Evolutionary conservation across 2,888 invertebrate genomes (phyloP), one percentile per base, ranked within the genome.

Genomic region (Drosophila antonietae): DNA sequence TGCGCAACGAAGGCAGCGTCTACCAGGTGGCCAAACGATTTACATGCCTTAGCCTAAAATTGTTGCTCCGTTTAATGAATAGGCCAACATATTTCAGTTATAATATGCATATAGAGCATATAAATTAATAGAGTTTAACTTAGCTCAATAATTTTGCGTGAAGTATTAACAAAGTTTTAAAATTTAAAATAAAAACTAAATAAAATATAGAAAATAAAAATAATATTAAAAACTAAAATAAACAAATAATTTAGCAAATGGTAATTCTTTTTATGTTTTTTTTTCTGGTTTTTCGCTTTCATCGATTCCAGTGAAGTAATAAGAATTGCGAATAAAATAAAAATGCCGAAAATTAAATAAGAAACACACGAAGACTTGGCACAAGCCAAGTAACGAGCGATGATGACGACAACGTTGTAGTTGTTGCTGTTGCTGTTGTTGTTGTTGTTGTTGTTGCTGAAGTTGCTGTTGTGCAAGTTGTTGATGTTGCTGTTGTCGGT

Each of bases 401-500:
- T 47, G 58, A 58, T 35, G 51, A 51, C 51, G 51, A 51, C 51
- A 51, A 51, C 33, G 51, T 51, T 33, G 51, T 35, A 33, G 51
- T 35, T 51, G 51, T 51, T 33, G 49, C 31, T 20, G 39, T 35
- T 20, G 39, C 31, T 47, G 46, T 28, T 9, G 28, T 31, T 20
- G 39, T 35, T 61, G 49, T 20, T 47, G 46, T 28, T 53, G 47
- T 28, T 59, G 51, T 41, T 4, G 65, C 20, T 61, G 68, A 59
- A 6, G 39, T 31, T 53, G 47, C 37, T 55, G 39, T 39, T 60
- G 52, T 39, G 31, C 52, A 53, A 53, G 39, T 46, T 62, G 59
- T 20, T 53, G 47, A 47, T 55, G 47, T 39, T 60, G 52, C 56
- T 6, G 66, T 23, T 65, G 68, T 68, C 58, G 71, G 44, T 78